phyloP scores from a whole-genome alignment of 2,888 invertebrate genomes.

The Drosophila buzzatii region DNA sequence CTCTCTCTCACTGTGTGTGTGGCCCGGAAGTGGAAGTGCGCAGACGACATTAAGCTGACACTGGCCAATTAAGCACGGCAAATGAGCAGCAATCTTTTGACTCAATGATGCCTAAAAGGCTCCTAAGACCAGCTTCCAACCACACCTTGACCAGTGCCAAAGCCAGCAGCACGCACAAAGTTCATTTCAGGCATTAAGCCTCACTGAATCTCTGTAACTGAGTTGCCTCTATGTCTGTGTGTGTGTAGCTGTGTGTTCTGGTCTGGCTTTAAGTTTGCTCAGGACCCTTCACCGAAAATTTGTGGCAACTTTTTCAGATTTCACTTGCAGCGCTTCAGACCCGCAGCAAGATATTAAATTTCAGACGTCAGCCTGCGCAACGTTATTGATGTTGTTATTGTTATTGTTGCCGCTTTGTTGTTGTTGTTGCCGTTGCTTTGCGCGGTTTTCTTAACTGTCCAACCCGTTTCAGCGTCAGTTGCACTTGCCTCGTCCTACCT shows the following conservation, averaged over 20 bases:
- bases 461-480: conserved; percentile 57
- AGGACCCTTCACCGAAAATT: conserved; percentile 45
- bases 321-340: conserved; percentile 41
- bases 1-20: neutral
- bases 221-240: neutral
- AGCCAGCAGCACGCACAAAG: conserved; percentile 19
- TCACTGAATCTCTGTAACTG: conserved; percentile 43
- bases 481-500: conserved; percentile 33
- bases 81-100: conserved; percentile 78
- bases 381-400: conserved; percentile 15
- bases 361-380: conserved; percentile 43
- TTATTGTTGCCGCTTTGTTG: conserved; percentile 13
- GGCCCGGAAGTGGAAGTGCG: conserved; percentile 53
- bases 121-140: conserved; percentile 6
- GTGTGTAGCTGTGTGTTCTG: conserved; percentile 13
- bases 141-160: conserved; percentile 39
- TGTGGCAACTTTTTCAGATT: conserved; percentile 50
- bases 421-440: conserved; percentile 28
- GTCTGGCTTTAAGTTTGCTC: conserved; percentile 14
- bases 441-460: conserved; percentile 55
- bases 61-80: conserved; percentile 75
- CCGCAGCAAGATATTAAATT: conserved; percentile 64
- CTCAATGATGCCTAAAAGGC: conserved; percentile 72
- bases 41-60: conserved; percentile 75
- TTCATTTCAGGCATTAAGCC: conserved; percentile 61